Evolutionary conservation across 2,888 invertebrate genomes (phyloP).

Genomic region (Salticus scenicus): DNA sequence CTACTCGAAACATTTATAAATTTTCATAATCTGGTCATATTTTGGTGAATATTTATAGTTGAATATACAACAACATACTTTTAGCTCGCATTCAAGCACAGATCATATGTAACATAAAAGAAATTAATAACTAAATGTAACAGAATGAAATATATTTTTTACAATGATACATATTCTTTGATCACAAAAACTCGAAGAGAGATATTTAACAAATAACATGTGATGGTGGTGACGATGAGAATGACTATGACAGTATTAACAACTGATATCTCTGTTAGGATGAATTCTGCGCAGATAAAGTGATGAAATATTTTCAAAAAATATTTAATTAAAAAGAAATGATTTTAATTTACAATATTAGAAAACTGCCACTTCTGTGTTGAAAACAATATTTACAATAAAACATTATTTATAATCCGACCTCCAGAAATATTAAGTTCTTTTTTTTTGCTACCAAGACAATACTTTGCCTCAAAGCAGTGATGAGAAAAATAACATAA

Average conservation of each 20-base stretch:
- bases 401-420: not conserved
- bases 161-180: conserved; percentile 9
- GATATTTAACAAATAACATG: conserved; percentile 5
- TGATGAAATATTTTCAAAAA: not conserved
- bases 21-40: not conserved
- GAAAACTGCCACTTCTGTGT: not conserved
- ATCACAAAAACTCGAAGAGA: conserved; percentile 8
- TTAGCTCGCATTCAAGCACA: not conserved
- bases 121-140: not conserved
- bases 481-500: too few species aligned
- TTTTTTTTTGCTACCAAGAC: too few species aligned
- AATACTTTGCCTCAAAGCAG: too few species aligned
- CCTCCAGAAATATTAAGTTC: not conserved
- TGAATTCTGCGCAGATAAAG: not conserved
- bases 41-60: not conserved
- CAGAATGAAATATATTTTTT: not conserved
- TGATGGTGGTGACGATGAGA: not conserved
- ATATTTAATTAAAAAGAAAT: conserved; percentile 1
- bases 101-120: not conserved
- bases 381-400: conserved; percentile 12
- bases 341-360: not conserved
- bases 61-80: not conserved
- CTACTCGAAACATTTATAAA: conserved; percentile 3
- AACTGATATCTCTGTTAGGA: not conserved
- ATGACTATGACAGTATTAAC: not conserved